These are phyloP conservation scores for Phymanthus crucifer DNA, from an alignment of 92 coral and sea anemone species.

Conservation along the genomic window DNA sequence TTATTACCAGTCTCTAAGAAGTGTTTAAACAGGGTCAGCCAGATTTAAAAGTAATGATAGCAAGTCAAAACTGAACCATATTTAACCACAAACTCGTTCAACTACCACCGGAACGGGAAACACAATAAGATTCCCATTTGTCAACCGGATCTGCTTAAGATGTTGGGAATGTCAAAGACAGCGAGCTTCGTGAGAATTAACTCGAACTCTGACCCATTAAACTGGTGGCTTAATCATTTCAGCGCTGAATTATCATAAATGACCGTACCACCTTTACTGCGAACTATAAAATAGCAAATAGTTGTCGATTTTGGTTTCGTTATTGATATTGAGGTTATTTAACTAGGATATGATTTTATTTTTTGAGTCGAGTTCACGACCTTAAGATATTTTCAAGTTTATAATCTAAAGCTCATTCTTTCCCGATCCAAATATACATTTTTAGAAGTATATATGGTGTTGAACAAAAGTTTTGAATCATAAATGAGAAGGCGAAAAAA, in stretches of 20 bases:
- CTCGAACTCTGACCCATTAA: background rate
- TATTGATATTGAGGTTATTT: background rate
- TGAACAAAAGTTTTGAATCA: no score
- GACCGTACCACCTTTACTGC: background rate
- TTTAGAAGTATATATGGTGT: background rate
- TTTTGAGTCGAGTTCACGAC: background rate
- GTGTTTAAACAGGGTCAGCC: background rate
- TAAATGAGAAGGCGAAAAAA: background rate
- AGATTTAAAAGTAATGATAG: background rate
- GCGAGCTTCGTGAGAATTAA: background rate
- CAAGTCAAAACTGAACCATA: background rate
- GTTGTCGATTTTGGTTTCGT: background rate
- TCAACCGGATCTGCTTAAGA: conserved; percentile 4
- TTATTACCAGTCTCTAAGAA: no score
- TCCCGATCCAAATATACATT: background rate
- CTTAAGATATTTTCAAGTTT: background rate
- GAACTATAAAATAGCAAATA: background rate
- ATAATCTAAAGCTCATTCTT: background rate
- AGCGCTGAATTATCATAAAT: background rate
- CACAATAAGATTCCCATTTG: conserved; percentile 1
- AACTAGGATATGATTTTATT: background rate
- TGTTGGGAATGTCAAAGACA: background rate
- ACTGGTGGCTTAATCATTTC: background rate
- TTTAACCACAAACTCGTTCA: conserved; percentile 6
- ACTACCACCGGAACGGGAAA: conserved; percentile 5